phyloP scores from a whole-genome alignment of 2,797 vertebrate genomes.

The Leuciscus waleckii region DNA sequence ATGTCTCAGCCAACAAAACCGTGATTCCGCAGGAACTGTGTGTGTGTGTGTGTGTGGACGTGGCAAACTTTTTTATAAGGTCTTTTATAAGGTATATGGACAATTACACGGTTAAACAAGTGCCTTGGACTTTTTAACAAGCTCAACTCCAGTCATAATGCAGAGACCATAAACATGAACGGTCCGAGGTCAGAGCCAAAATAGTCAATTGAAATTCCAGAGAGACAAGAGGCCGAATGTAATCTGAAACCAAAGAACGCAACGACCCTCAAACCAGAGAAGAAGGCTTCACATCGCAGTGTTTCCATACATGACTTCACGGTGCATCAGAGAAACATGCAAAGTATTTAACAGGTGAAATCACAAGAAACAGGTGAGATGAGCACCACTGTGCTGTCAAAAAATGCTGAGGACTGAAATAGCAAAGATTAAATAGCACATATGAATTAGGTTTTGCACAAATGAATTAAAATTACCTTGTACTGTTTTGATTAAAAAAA shows the following conservation, averaged over 20 bases:
- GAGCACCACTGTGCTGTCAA: not conserved
- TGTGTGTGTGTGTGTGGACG: slow-evolving; percentile 16
- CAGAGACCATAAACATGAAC: not conserved
- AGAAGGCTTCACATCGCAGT: slow-evolving; percentile 4
- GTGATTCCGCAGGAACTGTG: too few species aligned
- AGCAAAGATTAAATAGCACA: not conserved
- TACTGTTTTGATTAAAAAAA: not conserved
- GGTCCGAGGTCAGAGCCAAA: slow-evolving; percentile 40
- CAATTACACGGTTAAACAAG: not conserved
- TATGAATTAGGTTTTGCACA: not conserved
- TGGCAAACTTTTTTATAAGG: slow-evolving; percentile 13
- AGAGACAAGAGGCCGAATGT: not conserved
- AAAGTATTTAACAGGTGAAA: slow-evolving; percentile 10
- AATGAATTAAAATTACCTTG: not conserved
- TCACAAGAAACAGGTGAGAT: slow-evolving; percentile 7
- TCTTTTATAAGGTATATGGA: not conserved
- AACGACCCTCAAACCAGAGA: not conserved
- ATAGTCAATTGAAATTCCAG: slow-evolving; percentile 32
- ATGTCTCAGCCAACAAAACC: too few species aligned
- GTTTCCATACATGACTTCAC: slow-evolving; percentile 4
- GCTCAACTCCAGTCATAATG: not conserved
- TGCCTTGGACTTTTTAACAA: not conserved
- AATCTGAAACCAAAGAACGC: slow-evolving; percentile 20
- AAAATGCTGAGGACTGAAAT: not conserved
- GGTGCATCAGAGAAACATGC: not conserved